Evolutionary conservation across 2,113 vertebrate genomes (phyloP).

Genomic region (Sclerurus mexicanus): DNA sequence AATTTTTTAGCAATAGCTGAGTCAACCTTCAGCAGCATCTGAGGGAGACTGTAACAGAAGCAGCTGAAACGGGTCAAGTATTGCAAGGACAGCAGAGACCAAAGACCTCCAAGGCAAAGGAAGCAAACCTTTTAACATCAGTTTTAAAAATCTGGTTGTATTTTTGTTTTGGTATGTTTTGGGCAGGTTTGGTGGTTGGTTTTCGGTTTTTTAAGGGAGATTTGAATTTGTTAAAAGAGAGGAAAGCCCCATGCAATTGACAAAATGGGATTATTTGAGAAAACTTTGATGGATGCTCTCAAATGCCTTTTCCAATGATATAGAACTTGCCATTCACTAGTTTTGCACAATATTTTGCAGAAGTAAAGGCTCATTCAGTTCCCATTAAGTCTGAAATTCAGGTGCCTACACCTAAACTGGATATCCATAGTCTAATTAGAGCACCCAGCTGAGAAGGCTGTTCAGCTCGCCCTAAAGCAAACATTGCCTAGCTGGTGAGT

Average conservation of each 20-base stretch:
- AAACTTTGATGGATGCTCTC: not conserved
- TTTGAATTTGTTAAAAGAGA: not conserved
- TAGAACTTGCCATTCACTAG: not conserved
- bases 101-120: not conserved
- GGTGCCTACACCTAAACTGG: not conserved
- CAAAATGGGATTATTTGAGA: not conserved
- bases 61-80: not conserved
- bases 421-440: not conserved
- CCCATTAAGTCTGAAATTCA: not conserved
- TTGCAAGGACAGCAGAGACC: not conserved
- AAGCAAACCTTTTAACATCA: not conserved
- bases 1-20: not conserved
- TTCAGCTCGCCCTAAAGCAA: not conserved
- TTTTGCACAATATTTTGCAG: not conserved
- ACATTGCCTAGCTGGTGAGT: not conserved
- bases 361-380: not conserved
- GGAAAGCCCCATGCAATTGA: not conserved
- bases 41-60: not conserved
- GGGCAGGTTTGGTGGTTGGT: fast-evolving
- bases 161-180: not conserved
- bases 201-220: not conserved
- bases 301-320: not conserved
- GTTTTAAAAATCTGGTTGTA: not conserved
- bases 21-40: not conserved
- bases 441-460: not conserved